Conservation (phyloP, 1,140 invertebrate species). For the Psix sp. region DNA sequence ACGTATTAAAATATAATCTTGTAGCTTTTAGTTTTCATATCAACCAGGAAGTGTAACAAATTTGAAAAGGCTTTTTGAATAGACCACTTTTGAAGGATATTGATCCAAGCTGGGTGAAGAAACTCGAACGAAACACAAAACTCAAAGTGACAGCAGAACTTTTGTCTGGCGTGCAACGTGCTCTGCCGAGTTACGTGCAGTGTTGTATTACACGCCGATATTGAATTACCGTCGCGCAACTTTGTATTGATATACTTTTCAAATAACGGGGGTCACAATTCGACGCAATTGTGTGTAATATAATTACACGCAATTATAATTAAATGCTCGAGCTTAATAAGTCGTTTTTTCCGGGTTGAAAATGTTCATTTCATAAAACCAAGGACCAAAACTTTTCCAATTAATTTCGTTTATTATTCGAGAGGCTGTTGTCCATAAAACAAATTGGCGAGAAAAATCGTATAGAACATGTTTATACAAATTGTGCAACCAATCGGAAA, state of each 20-base stretch:
- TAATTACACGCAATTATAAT: no score
- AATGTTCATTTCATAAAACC: no score
- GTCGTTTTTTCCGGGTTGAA: no score
- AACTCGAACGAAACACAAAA: conserved; percentile 50
- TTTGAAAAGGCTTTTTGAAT: conserved; percentile 3
- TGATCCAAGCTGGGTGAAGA: conserved; percentile 38
- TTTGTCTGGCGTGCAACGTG: conserved; percentile 30
- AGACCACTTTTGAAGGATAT: conserved; percentile 32
- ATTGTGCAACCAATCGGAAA: no score
- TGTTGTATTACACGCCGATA: conserved; percentile 32
- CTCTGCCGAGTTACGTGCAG: conserved; percentile 21
- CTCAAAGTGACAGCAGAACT: conserved; percentile 32
- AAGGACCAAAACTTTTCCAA: no score
- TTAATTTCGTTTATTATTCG: no score
- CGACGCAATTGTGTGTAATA: conserved; percentile 30
- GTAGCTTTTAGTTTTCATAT: no score
- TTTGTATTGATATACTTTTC: conserved; percentile 52
- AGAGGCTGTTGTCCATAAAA: no score
- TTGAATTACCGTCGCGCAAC: conserved; percentile 50
- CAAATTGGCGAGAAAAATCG: no score
- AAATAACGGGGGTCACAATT: conserved; percentile 30
- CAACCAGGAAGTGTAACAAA: background rate
- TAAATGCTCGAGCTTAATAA: conserved; percentile 10
- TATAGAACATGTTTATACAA: no score
- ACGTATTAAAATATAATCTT: background rate